These are phyloP conservation scores for Psittacula derbiana DNA, from an alignment of 2,797 vertebrate genomes.

Conservation along the genomic window DNA sequence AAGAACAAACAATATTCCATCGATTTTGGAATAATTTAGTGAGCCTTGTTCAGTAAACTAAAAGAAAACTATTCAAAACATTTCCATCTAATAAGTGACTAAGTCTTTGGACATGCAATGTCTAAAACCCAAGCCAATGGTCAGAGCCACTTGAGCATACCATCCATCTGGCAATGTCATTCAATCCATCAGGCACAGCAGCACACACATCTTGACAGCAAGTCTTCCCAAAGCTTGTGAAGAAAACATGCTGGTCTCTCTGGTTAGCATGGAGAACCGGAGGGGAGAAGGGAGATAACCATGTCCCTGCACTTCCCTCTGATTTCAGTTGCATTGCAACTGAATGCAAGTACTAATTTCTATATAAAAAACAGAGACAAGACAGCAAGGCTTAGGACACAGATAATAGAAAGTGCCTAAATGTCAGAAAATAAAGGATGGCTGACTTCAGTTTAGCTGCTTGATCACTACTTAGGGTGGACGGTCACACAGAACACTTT, in stretches of 20 bases:
- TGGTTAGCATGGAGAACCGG: not conserved
- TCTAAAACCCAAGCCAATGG: not conserved
- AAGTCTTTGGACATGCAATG: slow-evolving; percentile 25
- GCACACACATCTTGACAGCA: not conserved
- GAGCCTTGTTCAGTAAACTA: not conserved
- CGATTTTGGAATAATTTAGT: not conserved
- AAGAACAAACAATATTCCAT: not conserved
- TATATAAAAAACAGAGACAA: not conserved
- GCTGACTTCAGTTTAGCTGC: not conserved
- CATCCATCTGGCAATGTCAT: slow-evolving; percentile 38
- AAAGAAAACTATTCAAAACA: slow-evolving; percentile 2
- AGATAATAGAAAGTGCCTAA: not conserved
- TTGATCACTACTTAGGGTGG: not conserved
- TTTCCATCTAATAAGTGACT: slow-evolving; percentile 47
- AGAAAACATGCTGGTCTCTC: not conserved
- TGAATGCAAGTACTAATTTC: not conserved
- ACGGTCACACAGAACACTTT: not conserved
- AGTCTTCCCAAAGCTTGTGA: not conserved
- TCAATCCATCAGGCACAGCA: slow-evolving; percentile 18
- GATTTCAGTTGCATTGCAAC: not conserved
- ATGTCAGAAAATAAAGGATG: not conserved
- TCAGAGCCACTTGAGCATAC: slow-evolving; percentile 22
- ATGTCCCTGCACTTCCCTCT: not conserved
- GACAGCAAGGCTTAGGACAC: not conserved
- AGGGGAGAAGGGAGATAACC: not conserved